Evolutionary conservation across 2,113 vertebrate genomes (phyloP).

Genomic region (Peromyscus leucopus): DNA sequence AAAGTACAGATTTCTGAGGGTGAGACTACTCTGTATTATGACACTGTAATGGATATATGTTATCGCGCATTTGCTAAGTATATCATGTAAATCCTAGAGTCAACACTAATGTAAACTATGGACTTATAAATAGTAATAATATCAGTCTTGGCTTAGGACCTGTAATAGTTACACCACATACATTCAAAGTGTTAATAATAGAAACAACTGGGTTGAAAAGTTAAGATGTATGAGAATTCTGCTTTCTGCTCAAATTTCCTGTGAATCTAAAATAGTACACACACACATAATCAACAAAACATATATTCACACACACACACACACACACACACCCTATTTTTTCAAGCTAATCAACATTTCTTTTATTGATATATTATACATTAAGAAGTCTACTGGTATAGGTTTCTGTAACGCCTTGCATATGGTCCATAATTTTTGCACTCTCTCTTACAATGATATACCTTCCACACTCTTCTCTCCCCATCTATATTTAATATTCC

Average conservation of each 20-base stretch:
- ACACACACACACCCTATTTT: not conserved
- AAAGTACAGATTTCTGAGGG: not conserved
- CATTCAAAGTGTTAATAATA: not conserved
- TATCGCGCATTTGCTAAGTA: not conserved
- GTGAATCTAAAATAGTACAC: not conserved
- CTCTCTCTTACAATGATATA: too few relatives aligned
- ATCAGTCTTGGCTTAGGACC: not conserved
- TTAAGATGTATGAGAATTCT: not conserved
- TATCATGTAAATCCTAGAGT: not conserved
- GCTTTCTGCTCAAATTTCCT: not conserved
- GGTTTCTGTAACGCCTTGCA: too few relatives aligned
- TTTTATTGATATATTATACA: too few relatives aligned
- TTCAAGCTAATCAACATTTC: too few relatives aligned
- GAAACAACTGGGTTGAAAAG: not conserved
- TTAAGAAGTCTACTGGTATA: too few relatives aligned
- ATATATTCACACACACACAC: not conserved
- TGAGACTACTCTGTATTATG: not conserved
- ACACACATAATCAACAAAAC: not conserved
- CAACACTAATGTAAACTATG: not conserved
- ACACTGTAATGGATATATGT: not conserved
- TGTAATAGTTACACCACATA: not conserved
- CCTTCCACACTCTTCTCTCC: too few relatives aligned
- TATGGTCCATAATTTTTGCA: too few relatives aligned
- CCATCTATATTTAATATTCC: too few relatives aligned
- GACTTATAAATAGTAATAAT: not conserved